A percentile compares a stretch with the other conserved stretches of the same genome.
phyloP scores from a whole-genome alignment of 2,113 vertebrate species.

The Hiodon alosoides region DNA sequence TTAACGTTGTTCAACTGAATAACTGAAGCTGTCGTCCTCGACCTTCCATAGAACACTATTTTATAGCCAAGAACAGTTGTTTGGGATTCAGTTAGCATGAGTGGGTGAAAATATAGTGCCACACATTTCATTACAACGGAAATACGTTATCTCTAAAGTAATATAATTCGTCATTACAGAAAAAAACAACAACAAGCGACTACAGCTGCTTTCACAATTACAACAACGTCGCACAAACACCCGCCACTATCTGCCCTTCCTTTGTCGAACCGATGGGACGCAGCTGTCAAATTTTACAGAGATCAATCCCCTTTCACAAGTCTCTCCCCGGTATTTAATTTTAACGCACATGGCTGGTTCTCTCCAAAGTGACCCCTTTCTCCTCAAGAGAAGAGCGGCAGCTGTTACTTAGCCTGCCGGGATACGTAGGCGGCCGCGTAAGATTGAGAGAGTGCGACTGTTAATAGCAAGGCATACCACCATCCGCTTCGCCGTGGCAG shows the following conservation, averaged over 20 bases:
- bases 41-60: too few species aligned
- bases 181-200: background rate
- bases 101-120: too few species aligned
- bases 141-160: too few species aligned
- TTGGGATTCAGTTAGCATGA: too few species aligned
- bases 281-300: constrained; percentile 11
- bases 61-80: too few species aligned
- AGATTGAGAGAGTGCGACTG: background rate
- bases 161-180: background rate
- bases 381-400: background rate
- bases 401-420: constrained; percentile 5
- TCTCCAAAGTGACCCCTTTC: constrained; percentile 19
- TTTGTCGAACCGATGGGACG: constrained; percentile 11
- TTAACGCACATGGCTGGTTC: constrained; percentile 3
- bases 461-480: constrained; percentile 8
- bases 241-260: background rate
- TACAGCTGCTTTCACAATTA: background rate
- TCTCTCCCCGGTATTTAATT: constrained; percentile 6
- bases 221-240: background rate
- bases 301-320: background rate
- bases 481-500: constrained; percentile 6
- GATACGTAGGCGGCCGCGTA: background rate
- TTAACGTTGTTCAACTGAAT: too few species aligned
- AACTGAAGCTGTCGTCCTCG: too few species aligned
- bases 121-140: too few species aligned